These are phyloP conservation scores for Genyomyrus donnyi DNA, from an alignment of 2,113 vertebrate species.

Conservation along the genomic window DNA sequence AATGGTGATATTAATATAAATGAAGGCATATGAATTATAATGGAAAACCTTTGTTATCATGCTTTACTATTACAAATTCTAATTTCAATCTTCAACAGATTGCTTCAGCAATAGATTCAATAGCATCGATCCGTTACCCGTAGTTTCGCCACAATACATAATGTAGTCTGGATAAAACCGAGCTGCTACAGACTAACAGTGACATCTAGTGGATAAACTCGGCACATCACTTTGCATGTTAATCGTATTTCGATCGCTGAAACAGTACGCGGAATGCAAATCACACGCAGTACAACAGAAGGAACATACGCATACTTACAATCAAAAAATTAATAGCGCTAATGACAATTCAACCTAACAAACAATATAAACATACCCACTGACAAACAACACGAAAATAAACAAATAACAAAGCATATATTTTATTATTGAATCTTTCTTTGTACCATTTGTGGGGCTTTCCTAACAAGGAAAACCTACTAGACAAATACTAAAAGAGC, in stretches of 20 bases:
- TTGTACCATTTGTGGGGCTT: neutral
- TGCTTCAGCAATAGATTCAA: neutral
- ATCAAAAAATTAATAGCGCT: accelerated
- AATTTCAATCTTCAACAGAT: neutral
- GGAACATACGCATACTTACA: accelerated
- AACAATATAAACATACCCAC: too few species aligned
- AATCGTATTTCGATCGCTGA: neutral
- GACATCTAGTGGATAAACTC: neutral
- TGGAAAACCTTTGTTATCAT: neutral
- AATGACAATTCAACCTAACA: accelerated
- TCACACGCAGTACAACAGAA: accelerated
- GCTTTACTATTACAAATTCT: neutral
- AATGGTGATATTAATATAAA: neutral
- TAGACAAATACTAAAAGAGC: slow-evolving; percentile 8
- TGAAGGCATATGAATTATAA: neutral
- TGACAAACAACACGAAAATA: too few species aligned
- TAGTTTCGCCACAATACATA: neutral
- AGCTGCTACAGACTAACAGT: neutral
- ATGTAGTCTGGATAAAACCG: neutral
- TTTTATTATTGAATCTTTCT: neutral
- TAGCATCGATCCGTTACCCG: neutral
- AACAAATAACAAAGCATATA: too few species aligned
- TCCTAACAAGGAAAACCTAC: neutral
- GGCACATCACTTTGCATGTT: neutral
- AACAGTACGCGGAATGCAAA: neutral